phyloP scores from a whole-genome alignment of 2,113 vertebrate genomes.

The Ifrita kowaldi region DNA sequence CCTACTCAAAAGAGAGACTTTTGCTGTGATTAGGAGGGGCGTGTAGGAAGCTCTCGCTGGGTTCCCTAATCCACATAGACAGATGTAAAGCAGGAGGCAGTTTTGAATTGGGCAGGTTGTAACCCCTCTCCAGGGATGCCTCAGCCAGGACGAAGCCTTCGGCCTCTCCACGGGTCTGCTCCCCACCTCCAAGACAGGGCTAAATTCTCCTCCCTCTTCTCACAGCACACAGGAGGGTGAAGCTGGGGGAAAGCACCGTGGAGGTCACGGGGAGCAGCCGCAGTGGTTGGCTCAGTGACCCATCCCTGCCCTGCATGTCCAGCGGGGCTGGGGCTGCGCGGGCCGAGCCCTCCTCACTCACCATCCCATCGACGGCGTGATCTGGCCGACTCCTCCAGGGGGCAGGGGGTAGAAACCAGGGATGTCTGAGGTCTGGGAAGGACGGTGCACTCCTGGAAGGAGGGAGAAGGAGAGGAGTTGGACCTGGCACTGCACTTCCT shows the following conservation, averaged over 20 bases:
- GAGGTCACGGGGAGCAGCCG: fast-evolving
- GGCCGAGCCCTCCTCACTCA: conserved; percentile 71
- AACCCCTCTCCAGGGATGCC: background rate
- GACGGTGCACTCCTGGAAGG: conserved; percentile 86
- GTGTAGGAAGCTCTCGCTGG: background rate
- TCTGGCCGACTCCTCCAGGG: conserved; percentile 89
- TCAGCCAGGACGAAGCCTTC: background rate
- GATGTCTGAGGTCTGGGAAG: conserved; percentile 89
- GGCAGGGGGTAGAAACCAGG: conserved; percentile 92
- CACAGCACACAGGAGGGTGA: background rate
- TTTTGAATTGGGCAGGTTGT: background rate
- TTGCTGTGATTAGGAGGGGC: background rate
- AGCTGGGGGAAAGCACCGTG: background rate
- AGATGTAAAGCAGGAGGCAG: background rate
- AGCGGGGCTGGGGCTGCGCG: fast-evolving
- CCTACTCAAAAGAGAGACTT: background rate
- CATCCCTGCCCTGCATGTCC: fast-evolving
- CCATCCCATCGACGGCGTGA: conserved; percentile 94
- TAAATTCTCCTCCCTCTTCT: background rate
- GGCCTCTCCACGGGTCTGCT: background rate
- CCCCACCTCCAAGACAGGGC: background rate
- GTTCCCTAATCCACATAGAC: background rate
- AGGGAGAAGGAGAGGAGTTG: background rate
- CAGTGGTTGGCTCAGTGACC: background rate
- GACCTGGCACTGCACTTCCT: background rate